Base-by-base conservation (phyloP, 2,797 vertebrate species). In the Lepilemur ruficaudatus region DNA sequence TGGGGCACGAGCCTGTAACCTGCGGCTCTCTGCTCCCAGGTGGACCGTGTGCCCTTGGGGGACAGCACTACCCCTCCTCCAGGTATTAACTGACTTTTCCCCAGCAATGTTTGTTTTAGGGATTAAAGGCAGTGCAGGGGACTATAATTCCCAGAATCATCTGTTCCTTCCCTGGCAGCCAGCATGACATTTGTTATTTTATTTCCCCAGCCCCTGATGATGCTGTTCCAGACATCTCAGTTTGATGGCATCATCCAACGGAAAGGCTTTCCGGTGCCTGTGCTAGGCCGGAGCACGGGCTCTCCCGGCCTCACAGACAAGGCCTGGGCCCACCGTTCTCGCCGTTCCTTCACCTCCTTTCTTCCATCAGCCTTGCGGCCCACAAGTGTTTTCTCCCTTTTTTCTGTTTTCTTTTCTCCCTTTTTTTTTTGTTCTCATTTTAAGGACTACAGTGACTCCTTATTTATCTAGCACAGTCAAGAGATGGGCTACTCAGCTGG, bases 101-200 rank as follows among this genome's bases (percentile, higher is more conserved):
- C 67, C 57, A 38, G 91, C 43, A 63, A 4, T 96, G 88, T 98
- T 97, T 97, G 92, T 72, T 80, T 93, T 94, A 93, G 79, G 94
- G 96, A 97, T 97, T 95, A 94, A 73, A 92, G 93, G 67, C 35
- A 93, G 83, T 52, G 70, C 15, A 70, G 65, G 92, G 96, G 92
- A 92, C 93, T 92, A 73, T 94, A 48, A 84, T 95, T 97, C 91
- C 93, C 94, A 98, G 93, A 86, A 85, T 91, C 70, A 13, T 80
- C 69, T 85, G 76, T 92, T 59, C 75, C 76, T 88, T 95, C 94
- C 72, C 93, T 95, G 96, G 96, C 89, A 94, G 69, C 81, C 75
- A 55, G 90, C 76, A 69, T 11, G 41, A 2, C n/a, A 20, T 61
- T 93, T 84, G 92, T 89, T 89, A 79, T 95, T 94, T 91, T 70